Evolutionary conservation across 2,888 invertebrate species (phyloP), one percentile per base, ranked within the genome.

Genomic region (Flexamia atlantica): DNA sequence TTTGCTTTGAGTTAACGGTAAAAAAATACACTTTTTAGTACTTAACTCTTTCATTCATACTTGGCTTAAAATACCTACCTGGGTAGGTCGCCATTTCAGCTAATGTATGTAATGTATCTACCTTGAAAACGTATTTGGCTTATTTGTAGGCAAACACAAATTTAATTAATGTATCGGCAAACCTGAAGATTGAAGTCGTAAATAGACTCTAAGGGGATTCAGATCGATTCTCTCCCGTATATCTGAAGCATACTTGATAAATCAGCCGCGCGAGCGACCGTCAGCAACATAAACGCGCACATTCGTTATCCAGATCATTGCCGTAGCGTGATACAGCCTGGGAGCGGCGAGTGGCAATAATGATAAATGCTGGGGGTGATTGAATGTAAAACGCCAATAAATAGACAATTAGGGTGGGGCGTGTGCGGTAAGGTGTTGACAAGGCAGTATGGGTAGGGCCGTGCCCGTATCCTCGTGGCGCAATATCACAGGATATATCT

Each of bases 361-460:
- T 72, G 72, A 72, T 72, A 7, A 72, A 72, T 42, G 72, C 72
- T 40, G 17, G 10, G 23, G 40, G 72, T 72, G 72, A 72, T 72
- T 40, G 72, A 72, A 72, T 72, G 40, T 36, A 72, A 72, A 72
- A 42, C 40, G 72, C 40, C 72, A 72, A 72, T 72, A 72, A 72
- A 72, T 72, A 72, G 72, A 40, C 72, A 72, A 72, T 72, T 72
- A 72, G 72, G 72, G 72, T 20, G 7, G 72, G 72, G 72, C 42
- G 72, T 68, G 64, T 64, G 30, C 36, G 30, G 32, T 17, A n/a
- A 42, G 72, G 72, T 72, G 72, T 72, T 42, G 72, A 72, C 72
- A 72, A 20, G 14, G 5, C 5, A n/a, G n/a, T 30, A 7, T 64
- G 17, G 1, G n/a, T 30, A 7, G 28, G 17, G 1, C 57, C 57